Percentiles rank a stretch among this genome's conserved stretches.
phyloP scores from a whole-genome alignment of 2,797 vertebrate species.

The Telmatherina bonti region DNA sequence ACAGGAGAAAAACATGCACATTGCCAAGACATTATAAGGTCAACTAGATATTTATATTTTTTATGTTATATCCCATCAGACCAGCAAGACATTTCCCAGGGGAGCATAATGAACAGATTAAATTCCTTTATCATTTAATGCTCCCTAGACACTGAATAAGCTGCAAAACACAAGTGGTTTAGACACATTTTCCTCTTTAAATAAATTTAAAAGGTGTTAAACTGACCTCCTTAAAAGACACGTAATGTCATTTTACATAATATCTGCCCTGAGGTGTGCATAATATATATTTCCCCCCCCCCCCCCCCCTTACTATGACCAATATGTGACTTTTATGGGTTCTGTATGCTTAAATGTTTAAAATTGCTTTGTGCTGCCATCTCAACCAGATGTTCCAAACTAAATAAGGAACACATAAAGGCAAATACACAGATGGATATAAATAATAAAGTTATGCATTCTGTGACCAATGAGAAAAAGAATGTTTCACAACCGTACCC shows the following conservation, averaged over 20 bases:
- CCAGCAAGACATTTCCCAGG: background rate
- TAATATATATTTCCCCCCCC: background rate
- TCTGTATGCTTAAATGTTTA: background rate
- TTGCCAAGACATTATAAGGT: background rate
- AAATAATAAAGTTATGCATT: background rate
- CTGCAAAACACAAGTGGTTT: background rate
- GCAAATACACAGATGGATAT: background rate
- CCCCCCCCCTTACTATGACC: background rate
- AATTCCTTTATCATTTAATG: background rate
- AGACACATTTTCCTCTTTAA: background rate
- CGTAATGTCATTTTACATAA: background rate
- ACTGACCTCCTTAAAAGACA: background rate
- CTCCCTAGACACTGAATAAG: background rate
- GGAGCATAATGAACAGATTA: background rate
- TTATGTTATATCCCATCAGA: background rate
- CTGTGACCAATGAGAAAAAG: background rate
- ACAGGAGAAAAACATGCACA: background rate
- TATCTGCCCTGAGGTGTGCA: background rate
- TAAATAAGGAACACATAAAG: background rate
- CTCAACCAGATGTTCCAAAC: background rate
- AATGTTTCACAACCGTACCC: constrained; percentile 84
- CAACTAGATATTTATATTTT: background rate
- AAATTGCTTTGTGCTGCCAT: background rate
- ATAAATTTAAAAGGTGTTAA: background rate
- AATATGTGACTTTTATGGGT: background rate